Evolutionary conservation across 2,888 invertebrate species (phyloP).

Genomic region (Polydrusus tereticollis): DNA sequence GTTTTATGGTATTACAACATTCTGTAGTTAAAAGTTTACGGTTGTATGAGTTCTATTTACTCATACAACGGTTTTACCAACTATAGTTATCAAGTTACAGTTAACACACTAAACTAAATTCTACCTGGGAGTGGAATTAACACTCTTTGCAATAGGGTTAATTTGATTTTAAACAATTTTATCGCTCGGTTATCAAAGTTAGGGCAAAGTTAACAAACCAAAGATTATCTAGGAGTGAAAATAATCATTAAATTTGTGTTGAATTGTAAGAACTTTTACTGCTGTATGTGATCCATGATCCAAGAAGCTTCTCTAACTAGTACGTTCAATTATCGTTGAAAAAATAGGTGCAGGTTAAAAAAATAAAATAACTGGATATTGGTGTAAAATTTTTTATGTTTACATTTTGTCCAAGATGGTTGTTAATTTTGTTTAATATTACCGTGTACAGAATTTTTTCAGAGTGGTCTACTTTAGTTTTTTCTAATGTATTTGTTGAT

Average conservation of each 20-base stretch:
- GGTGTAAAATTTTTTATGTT: neutral
- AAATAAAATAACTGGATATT: neutral
- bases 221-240: neutral
- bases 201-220: neutral
- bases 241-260: neutral
- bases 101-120: too few species aligned
- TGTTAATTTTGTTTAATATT: neutral
- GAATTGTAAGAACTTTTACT: neutral
- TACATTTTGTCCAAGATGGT: neutral
- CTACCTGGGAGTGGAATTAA: too few species aligned
- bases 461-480: slow-evolving; percentile 1
- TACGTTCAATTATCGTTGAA: slow-evolving; percentile 16
- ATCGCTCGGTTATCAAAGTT: too few species aligned
- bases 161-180: neutral
- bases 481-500: neutral
- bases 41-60: too few species aligned
- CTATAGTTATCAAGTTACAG: too few species aligned
- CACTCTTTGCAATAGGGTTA: neutral
- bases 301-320: neutral
- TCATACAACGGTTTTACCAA: too few species aligned
- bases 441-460: slow-evolving; percentile 11
- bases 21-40: too few species aligned
- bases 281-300: neutral
- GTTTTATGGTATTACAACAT: too few species aligned
- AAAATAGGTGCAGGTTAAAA: slow-evolving; percentile 23